These are phyloP conservation scores for Pitta sordida DNA, from an alignment of 2,113 vertebrate genomes.

Conservation along the genomic window DNA sequence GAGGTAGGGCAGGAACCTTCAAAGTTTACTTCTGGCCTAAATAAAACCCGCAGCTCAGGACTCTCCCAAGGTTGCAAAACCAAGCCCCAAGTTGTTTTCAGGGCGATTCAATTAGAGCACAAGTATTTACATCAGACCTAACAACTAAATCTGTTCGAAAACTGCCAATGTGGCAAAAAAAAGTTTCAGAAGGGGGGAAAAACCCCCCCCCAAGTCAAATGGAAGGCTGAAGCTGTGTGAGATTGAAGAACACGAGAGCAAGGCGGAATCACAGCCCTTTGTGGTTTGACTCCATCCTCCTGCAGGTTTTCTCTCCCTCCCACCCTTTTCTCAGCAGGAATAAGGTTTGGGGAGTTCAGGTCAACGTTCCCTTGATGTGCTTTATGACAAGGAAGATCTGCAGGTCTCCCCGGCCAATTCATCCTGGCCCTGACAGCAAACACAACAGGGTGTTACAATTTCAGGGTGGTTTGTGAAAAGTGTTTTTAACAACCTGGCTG, in stretches of 20 bases:
- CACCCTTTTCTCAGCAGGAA: not conserved
- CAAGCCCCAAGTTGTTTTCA: constrained; percentile 25
- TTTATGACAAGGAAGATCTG: not conserved
- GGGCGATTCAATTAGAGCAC: not conserved
- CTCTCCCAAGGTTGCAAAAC: not conserved
- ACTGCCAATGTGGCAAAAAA: constrained; percentile 19
- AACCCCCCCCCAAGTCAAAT: not conserved
- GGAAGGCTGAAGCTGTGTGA: not conserved
- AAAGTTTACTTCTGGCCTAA: not conserved
- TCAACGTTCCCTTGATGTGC: not conserved
- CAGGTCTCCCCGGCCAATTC: not conserved
- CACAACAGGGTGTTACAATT: rapidly evolving
- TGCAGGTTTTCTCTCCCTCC: not conserved
- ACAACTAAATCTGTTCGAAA: constrained; percentile 3
- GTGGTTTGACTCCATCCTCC: not conserved
- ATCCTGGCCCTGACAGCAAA: not conserved
- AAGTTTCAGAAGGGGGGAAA: not conserved
- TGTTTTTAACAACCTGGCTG: not conserved
- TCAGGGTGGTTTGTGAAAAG: not conserved
- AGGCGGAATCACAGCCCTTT: not conserved
- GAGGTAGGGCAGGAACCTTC: not conserved
- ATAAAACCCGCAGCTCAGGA: not conserved
- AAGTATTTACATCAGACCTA: constrained; percentile 49
- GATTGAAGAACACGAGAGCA: not conserved
- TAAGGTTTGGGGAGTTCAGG: not conserved